Evolutionary conservation across 2,113 vertebrate species (phyloP).

Genomic region (Riparia riparia): DNA sequence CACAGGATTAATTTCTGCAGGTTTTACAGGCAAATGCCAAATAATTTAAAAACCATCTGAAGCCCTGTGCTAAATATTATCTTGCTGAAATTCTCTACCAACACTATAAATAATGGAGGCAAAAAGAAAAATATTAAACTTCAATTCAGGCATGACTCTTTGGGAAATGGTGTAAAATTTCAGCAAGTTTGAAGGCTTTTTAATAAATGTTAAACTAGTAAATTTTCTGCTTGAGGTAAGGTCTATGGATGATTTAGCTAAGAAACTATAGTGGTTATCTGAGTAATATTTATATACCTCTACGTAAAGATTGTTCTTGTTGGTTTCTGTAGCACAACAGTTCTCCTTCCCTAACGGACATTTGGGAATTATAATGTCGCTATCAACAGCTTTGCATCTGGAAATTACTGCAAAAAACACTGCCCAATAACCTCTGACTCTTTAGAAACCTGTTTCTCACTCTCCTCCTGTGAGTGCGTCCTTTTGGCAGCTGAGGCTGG

Average conservation of each 20-base stretch:
- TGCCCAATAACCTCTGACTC: background rate
- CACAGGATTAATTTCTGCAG: background rate
- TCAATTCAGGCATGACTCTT: background rate
- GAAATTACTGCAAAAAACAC: background rate
- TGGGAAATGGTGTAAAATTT: background rate
- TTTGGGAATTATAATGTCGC: background rate
- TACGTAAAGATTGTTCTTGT: background rate
- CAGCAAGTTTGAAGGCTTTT: background rate
- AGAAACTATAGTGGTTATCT: background rate
- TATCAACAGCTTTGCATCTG: background rate
- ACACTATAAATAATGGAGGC: background rate
- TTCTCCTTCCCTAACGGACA: background rate
- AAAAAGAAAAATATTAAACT: background rate
- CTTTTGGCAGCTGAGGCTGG: background rate
- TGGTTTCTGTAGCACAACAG: background rate
- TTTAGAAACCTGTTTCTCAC: background rate
- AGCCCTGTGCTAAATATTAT: background rate
- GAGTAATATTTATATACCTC: background rate
- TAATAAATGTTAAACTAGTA: background rate
- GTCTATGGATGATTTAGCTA: background rate
- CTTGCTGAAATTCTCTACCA: background rate
- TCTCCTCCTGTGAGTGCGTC: background rate
- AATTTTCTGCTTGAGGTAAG: background rate
- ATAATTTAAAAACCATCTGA: background rate
- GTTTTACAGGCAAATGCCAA: background rate